Conservation (phyloP, 2,888 invertebrate genomes). For the Eristalis intricaria region DNA sequence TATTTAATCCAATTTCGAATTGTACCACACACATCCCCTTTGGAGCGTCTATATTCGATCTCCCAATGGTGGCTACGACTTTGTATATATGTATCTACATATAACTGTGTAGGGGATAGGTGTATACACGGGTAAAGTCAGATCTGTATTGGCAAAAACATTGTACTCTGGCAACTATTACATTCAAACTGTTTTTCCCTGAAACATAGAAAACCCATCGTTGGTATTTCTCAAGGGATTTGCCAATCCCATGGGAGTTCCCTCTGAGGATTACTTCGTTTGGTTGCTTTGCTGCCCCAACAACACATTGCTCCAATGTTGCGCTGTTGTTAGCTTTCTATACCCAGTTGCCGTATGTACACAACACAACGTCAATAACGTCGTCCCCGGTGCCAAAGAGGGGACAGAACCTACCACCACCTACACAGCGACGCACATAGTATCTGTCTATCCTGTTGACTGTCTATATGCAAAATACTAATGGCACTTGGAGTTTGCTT, state of each 20-base stretch:
- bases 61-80: constrained; percentile 61
- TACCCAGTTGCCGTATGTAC: constrained; percentile 76
- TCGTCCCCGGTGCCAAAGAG: constrained; percentile 64
- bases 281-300: constrained; percentile 71
- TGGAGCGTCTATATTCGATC: constrained; percentile 53
- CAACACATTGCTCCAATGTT: constrained; percentile 72
- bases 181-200: constrained; percentile 70
- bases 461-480: constrained; percentile 57
- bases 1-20: constrained; percentile 80
- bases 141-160: constrained; percentile 41
- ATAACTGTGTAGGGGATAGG: background rate
- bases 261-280: constrained; percentile 76
- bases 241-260: constrained; percentile 80
- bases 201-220: constrained; percentile 82
- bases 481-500: constrained; percentile 67
- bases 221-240: constrained; percentile 81
- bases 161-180: constrained; percentile 64
- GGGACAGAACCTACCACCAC: constrained; percentile 65
- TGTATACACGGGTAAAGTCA: background rate
- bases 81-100: constrained; percentile 39
- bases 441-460: constrained; percentile 71
- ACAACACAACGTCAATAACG: constrained; percentile 71
- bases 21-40: constrained; percentile 75
- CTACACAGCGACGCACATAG: constrained; percentile 67
- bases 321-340: constrained; percentile 75